Percentiles rank a stretch among this genome's conserved stretches.
Conservation (phyloP, 2,888 invertebrate species). For the Dicranocentrus wangi region DNA sequence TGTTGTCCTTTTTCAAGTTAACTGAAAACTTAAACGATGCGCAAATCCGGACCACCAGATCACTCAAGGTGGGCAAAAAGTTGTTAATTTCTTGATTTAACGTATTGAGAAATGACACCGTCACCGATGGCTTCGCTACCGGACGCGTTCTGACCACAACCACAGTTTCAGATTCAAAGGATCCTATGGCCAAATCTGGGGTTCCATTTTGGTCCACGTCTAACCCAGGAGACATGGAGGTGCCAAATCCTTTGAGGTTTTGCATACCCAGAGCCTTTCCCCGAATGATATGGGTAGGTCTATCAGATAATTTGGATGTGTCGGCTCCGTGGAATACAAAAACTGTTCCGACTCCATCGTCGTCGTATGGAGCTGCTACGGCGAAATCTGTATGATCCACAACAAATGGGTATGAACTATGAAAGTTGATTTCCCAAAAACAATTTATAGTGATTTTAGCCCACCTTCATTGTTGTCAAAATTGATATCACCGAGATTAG, state of each 20-base stretch:
- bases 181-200: conserved; percentile 51
- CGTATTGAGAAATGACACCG: neutral
- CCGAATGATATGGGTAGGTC: neutral
- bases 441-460: no score
- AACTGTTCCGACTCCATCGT: conserved; percentile 40
- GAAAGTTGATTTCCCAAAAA: neutral
- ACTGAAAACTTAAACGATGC: neutral
- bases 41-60: neutral
- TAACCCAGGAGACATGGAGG: conserved; percentile 4
- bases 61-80: neutral
- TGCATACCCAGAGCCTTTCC: conserved; percentile 1
- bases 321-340: conserved; percentile 38
- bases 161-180: conserved; percentile 24
- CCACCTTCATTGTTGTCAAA: neutral
- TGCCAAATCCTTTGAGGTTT: conserved; percentile 47
- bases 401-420: neutral
- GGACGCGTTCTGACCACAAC: conserved; percentile 40
- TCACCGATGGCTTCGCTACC: neutral
- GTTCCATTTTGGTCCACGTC: conserved; percentile 62
- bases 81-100: neutral
- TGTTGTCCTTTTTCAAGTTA: neutral
- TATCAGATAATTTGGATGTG: neutral
- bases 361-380: conserved; percentile 46
- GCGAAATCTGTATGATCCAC: conserved; percentile 45
- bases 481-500: conserved; percentile 58